Evolutionary conservation across 1,140 invertebrate genomes (phyloP).

Genomic region (Drosophila lacteicornis): DNA sequence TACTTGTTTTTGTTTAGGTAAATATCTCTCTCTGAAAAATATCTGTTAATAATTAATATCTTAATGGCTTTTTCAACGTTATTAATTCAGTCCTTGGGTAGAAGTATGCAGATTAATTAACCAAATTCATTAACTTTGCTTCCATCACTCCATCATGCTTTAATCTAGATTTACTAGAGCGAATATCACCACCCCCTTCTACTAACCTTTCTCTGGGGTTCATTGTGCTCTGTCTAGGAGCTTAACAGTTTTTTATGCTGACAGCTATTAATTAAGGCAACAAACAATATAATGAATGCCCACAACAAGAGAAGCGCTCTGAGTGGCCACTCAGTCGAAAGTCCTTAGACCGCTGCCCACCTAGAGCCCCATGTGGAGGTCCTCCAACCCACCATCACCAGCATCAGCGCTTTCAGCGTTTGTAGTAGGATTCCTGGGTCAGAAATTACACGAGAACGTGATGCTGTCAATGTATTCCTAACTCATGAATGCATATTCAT

Average conservation of each 20-base stretch:
- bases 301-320: constrained; percentile 42
- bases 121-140: neutral
- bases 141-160: neutral
- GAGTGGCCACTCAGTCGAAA: constrained; percentile 56
- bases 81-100: neutral
- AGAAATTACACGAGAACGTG: constrained; percentile 26
- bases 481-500: constrained; percentile 51
- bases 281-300: constrained; percentile 62
- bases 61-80: neutral
- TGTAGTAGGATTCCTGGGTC: neutral
- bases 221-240: constrained; percentile 34
- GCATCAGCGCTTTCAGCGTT: neutral
- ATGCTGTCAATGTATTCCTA: constrained; percentile 23
- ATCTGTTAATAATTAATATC: neutral
- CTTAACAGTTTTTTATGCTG: constrained; percentile 43
- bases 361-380: neutral
- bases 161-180: neutral
- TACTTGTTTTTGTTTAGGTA: no score
- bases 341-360: constrained; percentile 44
- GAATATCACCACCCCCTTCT: neutral
- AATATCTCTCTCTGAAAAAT: no score
- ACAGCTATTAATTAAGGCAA: constrained; percentile 68
- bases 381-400: neutral
- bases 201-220: constrained; percentile 22
- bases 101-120: neutral